Base-by-base conservation (phyloP, 2,797 vertebrate genomes). In the Acipenser transmontanus region DNA sequence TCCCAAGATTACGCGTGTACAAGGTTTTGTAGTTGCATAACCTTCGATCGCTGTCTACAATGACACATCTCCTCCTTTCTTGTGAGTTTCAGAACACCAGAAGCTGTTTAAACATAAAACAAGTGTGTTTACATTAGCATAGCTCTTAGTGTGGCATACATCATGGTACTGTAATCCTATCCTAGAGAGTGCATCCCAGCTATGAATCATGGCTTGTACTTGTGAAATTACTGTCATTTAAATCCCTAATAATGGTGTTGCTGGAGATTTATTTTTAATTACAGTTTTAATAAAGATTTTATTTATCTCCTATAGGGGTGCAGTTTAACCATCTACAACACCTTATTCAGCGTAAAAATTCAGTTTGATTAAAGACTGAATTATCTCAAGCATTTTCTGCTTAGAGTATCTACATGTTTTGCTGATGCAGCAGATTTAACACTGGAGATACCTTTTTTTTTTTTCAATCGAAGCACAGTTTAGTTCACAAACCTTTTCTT, bases 71-170 rank as follows among this genome's bases (percentile, higher is more conserved):
- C n/a, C n/a, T n/a, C 87, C 91, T 91, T 93, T 93, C 93, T 93
- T 94, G 93, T 93, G 88, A 88, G 85, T 91, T 91, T 88, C 88
- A 89, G 91, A 92, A 90, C 92, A 90, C 87, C 87, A 87, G 93
- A 90, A 90, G 80, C 81, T 94, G 92, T 96, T 96, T 94, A 89
- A 92, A 96, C 92, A 95, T 91, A 93, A 95, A 95, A 94, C 92
- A 88, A 91, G 87, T 89, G 89, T 96, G 93, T 98, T 98, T 96
- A 93, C 94, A 92, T 98, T 92, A 93, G 92, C 85, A 84, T 81
- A 77, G 69, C 81, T 87, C 81, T 84, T 88, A 81, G 80, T 84
- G 74, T 89, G 88, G 85, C 80, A 76, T 87, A 85, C 86, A 79
- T 87, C 86, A 88, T 88, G 88, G 86, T 90, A 91, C 88, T 88